These are phyloP conservation scores for Poecilia gillii DNA, from an alignment of 2,797 vertebrate species.

Conservation along the genomic window DNA sequence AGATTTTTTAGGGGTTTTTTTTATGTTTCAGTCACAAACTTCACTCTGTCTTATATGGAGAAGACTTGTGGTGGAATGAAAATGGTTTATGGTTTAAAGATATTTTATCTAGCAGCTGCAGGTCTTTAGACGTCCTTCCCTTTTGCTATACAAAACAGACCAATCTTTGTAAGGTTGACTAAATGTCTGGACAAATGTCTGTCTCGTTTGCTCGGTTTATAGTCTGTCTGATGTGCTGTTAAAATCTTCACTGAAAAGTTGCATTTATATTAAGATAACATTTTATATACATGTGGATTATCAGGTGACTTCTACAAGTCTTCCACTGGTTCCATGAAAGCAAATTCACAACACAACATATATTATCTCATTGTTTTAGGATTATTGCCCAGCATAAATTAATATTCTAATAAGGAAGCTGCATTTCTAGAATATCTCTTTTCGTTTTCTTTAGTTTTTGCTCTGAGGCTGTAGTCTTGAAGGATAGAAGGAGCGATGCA, in stretches of 20 bases:
- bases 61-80: not conserved
- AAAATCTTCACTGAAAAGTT: no score
- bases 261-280: no score
- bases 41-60: not conserved
- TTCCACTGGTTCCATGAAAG: no score
- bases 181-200: no score
- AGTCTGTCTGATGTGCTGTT: no score
- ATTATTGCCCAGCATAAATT: no score
- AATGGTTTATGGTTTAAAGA: not conserved
- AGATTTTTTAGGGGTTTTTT: not conserved
- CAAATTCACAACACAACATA: no score
- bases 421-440: not conserved
- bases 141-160: not conserved
- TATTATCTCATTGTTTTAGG: no score
- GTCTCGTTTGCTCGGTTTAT: no score
- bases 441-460: conserved; percentile 7
- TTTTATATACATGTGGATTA: no score
- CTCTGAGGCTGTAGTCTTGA: conserved; percentile 15
- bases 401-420: not conserved
- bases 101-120: not conserved
- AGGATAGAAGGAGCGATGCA: conserved; percentile 5
- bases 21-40: not conserved
- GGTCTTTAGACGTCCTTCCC: not conserved
- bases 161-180: not conserved
- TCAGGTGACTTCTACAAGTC: no score